Percentiles rank a stretch among this genome's conserved stretches.
Conservation (phyloP, 2,113 vertebrate species). For the Clarias batrachus region DNA sequence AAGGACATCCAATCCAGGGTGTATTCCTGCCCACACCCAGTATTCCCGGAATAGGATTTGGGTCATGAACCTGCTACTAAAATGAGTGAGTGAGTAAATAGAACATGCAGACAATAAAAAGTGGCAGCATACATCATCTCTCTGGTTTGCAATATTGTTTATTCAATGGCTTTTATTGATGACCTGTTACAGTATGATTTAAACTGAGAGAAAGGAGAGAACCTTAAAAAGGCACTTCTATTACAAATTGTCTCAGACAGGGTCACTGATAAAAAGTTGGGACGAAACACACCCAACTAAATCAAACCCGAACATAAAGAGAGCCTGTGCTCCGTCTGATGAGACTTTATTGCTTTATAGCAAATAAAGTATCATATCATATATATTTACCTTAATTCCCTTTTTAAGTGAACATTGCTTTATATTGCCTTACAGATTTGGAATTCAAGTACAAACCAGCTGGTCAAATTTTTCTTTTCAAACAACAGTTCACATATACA, state of each 20-base stretch:
- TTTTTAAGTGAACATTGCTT: constrained; percentile 1
- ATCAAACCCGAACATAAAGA: constrained; percentile 37
- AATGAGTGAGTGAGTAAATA: not conserved
- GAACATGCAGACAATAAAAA: not conserved
- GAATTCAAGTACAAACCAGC: constrained; percentile 37
- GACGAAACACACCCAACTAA: constrained; percentile 51
- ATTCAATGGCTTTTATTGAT: constrained; percentile 5
- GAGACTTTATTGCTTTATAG: constrained; percentile 65
- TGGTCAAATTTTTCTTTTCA: not conserved
- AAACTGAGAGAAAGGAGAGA: constrained; percentile 56
- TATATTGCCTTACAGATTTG: constrained; percentile 25
- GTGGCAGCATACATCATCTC: not conserved
- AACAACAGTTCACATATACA: constrained; percentile 22
- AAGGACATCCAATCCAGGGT: not conserved
- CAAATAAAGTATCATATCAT: constrained; percentile 7
- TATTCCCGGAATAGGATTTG: not conserved
- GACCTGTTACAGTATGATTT: constrained; percentile 63
- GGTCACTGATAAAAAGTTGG: constrained; percentile 57
- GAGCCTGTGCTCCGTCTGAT: constrained; percentile 51
- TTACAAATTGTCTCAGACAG: constrained; percentile 67
- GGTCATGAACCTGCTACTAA: not conserved
- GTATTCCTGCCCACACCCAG: not conserved
- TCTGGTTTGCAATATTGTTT: constrained; percentile 29
- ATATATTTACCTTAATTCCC: not conserved
- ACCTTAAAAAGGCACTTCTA: constrained; percentile 71